phyloP scores from a whole-genome alignment of 2,888 invertebrate species.

The Stegana nigrithorax region DNA sequence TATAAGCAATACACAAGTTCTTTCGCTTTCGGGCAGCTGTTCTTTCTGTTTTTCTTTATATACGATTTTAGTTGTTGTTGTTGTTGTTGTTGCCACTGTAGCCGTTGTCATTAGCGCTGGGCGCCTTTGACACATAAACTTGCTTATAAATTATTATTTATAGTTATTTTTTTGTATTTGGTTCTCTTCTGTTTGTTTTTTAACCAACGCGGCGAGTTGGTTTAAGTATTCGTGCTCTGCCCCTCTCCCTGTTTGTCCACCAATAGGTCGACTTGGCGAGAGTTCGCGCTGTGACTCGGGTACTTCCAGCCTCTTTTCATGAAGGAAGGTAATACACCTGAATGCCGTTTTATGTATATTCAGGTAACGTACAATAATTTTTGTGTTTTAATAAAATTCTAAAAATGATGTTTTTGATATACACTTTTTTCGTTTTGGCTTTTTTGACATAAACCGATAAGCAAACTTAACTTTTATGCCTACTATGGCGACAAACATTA shows the following conservation, averaged over 20 bases:
- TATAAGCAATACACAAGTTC: too few relatives aligned
- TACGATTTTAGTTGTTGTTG: conserved; percentile 24
- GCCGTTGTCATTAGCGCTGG: too few relatives aligned
- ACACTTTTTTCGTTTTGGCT: conserved; percentile 32
- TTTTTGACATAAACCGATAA: conserved; percentile 30
- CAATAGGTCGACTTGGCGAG: background rate
- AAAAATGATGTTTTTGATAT: conserved; percentile 45
- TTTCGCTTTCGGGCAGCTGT: too few relatives aligned
- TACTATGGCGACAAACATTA: background rate
- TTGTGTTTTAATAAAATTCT: conserved; percentile 43
- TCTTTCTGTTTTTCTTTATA: too few relatives aligned
- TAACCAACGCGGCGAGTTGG: too few relatives aligned
- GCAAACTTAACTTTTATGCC: background rate
- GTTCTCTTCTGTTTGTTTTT: too few relatives aligned
- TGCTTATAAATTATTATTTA: too few relatives aligned
- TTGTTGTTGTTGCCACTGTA: too few relatives aligned
- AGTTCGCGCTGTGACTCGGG: background rate
- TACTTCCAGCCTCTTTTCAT: background rate
- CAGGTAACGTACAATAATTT: conserved; percentile 49
- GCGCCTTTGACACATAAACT: too few relatives aligned
- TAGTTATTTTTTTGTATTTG: too few relatives aligned
- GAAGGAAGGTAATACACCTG: conserved; percentile 10
- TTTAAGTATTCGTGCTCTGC: too few relatives aligned
- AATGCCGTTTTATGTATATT: conserved; percentile 8
- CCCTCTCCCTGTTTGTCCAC: too few relatives aligned